Percentiles rank a stretch among this genome's conserved stretches.
Evolutionary conservation across 1,140 invertebrate genomes (phyloP).

Genomic region (Trichonephila clavipes): DNA sequence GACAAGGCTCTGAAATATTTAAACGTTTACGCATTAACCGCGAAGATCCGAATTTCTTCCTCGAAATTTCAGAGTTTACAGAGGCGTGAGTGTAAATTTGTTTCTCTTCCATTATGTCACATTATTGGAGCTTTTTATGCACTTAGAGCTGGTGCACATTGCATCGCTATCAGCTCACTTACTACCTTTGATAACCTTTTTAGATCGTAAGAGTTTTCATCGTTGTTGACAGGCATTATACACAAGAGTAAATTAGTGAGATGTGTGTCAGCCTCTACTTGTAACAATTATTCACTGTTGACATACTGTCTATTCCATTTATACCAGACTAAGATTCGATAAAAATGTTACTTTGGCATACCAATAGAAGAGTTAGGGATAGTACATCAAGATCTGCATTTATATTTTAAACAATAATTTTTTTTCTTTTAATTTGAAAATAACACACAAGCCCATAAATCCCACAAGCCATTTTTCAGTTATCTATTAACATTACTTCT

Average conservation of each 20-base stretch:
- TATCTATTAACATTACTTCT: too few species aligned
- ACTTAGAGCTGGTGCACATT: neutral
- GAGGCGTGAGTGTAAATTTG: neutral
- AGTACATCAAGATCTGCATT: too few species aligned
- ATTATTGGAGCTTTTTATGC: constrained; percentile 23
- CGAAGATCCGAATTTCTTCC: constrained; percentile 20
- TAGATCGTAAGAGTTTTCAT: neutral
- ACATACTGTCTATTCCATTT: too few species aligned
- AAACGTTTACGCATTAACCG: constrained; percentile 31
- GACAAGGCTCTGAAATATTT: constrained; percentile 40
- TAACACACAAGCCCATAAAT: too few species aligned
- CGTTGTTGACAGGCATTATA: neutral
- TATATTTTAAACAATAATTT: too few species aligned
- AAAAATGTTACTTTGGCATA: too few species aligned
- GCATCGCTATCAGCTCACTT: neutral
- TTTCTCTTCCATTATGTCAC: constrained; percentile 44
- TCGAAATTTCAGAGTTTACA: constrained; percentile 3
- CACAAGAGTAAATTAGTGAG: neutral
- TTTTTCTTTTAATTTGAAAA: too few species aligned
- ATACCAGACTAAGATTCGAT: too few species aligned
- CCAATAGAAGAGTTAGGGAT: too few species aligned
- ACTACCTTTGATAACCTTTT: neutral
- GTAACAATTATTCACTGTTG: too few species aligned
- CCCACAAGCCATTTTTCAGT: too few species aligned
- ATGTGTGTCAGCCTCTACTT: neutral